Conservation (phyloP, 1,140 invertebrate species). For the Drosophila sulfurigaster region DNA sequence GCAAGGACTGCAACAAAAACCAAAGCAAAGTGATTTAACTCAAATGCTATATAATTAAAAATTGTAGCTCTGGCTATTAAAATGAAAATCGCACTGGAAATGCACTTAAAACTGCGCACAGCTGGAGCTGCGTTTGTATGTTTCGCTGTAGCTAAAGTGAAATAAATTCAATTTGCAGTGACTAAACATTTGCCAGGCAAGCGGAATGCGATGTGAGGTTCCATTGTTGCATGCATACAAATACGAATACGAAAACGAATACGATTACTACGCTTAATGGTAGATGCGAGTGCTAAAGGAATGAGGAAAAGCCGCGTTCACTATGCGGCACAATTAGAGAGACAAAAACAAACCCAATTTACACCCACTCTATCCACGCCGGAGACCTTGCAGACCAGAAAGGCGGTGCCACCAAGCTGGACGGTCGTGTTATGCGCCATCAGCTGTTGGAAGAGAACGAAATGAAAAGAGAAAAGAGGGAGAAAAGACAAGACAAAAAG, state of each 20-base stretch:
- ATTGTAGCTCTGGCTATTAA: slow-evolving; percentile 10
- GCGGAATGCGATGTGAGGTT: neutral
- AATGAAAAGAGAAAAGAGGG: slow-evolving; percentile 11
- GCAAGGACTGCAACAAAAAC: slow-evolving; percentile 33
- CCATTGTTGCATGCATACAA: slow-evolving; percentile 14
- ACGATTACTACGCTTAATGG: neutral
- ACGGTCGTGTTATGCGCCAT: slow-evolving; percentile 92
- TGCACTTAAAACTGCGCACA: slow-evolving; percentile 41
- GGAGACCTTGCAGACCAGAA: slow-evolving; percentile 91
- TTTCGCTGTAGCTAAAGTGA: neutral
- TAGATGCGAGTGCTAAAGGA: neutral
- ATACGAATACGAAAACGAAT: neutral
- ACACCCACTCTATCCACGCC: slow-evolving; percentile 85
- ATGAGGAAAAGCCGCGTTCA: slow-evolving; percentile 3
- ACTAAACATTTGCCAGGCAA: slow-evolving; percentile 29
- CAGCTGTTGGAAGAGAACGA: slow-evolving; percentile 86
- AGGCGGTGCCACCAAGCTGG: slow-evolving; percentile 92
- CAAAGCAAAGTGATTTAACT: slow-evolving; percentile 13
- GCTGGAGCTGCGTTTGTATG: neutral
- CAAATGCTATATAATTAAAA: slow-evolving; percentile 47
- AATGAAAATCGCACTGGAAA: slow-evolving; percentile 43
- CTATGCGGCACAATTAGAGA: slow-evolving; percentile 64
- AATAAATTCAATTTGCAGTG: slow-evolving; percentile 50
- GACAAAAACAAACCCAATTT: slow-evolving; percentile 85
- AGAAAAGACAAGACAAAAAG: slow-evolving; percentile 74